Conservation (phyloP, 2,113 vertebrate genomes). For the Perognathus longimembris region DNA sequence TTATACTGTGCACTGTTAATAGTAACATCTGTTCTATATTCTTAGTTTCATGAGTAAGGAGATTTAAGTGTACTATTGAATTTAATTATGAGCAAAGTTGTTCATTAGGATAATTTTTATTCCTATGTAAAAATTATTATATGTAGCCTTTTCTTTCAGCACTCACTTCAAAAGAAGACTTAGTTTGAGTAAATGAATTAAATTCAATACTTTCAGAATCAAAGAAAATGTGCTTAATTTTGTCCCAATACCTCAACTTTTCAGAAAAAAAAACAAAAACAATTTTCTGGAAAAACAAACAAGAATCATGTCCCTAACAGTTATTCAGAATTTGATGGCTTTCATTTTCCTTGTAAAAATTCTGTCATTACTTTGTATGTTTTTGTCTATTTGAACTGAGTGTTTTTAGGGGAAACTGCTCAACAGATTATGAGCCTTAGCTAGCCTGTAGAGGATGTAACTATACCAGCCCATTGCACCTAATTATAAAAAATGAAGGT, state of each 20-base stretch:
- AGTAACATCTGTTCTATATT: neutral
- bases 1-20: conserved; percentile 9
- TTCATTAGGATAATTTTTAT: conserved; percentile 53
- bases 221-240: conserved; percentile 80
- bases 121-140: conserved; percentile 41
- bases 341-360: conserved; percentile 78
- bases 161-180: conserved; percentile 62
- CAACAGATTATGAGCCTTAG: conserved; percentile 77
- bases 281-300: conserved; percentile 83
- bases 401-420: conserved; percentile 69
- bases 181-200: conserved; percentile 77
- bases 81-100: conserved; percentile 72
- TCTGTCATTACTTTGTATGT: conserved; percentile 77
- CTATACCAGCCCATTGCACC: conserved; percentile 84
- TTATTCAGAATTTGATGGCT: conserved; percentile 56
- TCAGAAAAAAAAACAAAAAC: conserved; percentile 62
- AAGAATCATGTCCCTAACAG: conserved; percentile 78
- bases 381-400: conserved; percentile 81
- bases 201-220: conserved; percentile 75
- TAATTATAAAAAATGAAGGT: conserved; percentile 91
- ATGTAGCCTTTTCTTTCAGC: conserved; percentile 48
- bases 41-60: conserved; percentile 52
- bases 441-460: conserved; percentile 83
- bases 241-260: conserved; percentile 79
- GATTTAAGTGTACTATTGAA: conserved; percentile 62